These are phyloP conservation scores for Cydia amplana DNA, from an alignment of 1,140 invertebrate genomes.

Conservation along the genomic window DNA sequence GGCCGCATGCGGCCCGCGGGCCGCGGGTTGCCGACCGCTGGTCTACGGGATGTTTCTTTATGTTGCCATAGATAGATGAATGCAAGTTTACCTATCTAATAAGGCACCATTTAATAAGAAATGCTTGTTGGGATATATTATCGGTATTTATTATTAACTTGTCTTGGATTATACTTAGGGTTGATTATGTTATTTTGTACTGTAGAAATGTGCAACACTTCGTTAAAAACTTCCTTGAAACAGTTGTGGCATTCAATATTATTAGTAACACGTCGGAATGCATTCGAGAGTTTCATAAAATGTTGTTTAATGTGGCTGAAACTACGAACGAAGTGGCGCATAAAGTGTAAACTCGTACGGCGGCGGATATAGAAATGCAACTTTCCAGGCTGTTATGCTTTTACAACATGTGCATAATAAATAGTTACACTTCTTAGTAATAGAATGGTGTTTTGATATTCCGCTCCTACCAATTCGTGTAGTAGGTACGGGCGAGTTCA, in stretches of 20 bases:
- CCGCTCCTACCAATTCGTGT: too few relatives aligned
- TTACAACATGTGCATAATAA: not conserved
- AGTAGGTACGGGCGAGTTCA: too few relatives aligned
- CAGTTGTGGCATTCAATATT: conserved; percentile 2
- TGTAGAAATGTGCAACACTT: not conserved
- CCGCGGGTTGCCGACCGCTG: too few relatives aligned
- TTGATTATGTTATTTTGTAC: conserved; percentile 1
- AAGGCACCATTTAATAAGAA: too few relatives aligned
- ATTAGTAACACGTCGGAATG: not conserved
- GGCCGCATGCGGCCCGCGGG: too few relatives aligned
- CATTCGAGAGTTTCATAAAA: conserved; percentile 1
- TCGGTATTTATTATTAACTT: not conserved
- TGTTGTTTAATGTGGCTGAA: conserved; percentile 4
- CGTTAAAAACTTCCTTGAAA: not conserved
- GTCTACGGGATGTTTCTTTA: too few relatives aligned
- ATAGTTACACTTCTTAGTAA: not conserved
- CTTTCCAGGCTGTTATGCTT: not conserved
- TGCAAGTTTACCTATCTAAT: too few relatives aligned
- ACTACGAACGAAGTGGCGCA: not conserved
- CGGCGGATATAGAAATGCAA: not conserved
- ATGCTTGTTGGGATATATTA: not conserved
- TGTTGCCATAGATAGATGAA: too few relatives aligned
- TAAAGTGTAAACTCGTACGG: not conserved
- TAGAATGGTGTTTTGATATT: too few relatives aligned
- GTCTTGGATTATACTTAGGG: not conserved